Evolutionary conservation across 1,140 invertebrate species (phyloP).

Genomic region (Bombus turneri): DNA sequence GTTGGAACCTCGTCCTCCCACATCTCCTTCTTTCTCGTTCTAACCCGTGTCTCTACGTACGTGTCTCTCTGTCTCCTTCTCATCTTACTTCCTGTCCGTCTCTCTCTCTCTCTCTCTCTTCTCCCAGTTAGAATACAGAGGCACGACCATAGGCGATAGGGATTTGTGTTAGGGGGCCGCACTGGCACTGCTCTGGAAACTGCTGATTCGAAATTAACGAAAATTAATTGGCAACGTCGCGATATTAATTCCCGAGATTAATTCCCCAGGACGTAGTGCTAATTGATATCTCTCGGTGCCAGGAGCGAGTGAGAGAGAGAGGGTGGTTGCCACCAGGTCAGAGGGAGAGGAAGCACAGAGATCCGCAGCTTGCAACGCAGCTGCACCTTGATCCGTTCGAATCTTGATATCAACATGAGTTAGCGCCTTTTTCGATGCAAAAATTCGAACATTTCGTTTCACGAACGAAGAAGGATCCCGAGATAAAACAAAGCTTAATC

Average conservation of each 20-base stretch:
- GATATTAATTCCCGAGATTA: constrained; percentile 80
- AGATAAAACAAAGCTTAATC: too few relatives aligned
- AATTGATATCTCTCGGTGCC: constrained; percentile 74
- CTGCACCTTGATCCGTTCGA: constrained; percentile 44
- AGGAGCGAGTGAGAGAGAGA: constrained; percentile 57
- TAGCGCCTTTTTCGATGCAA: constrained; percentile 22
- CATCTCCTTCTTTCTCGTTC: not conserved
- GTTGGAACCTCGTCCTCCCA: constrained; percentile 8
- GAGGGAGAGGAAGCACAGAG: constrained; percentile 22
- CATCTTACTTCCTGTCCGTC: not conserved
- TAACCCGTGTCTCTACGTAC: constrained; percentile 20
- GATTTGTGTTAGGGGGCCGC: constrained; percentile 70
- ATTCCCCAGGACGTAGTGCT: constrained; percentile 75
- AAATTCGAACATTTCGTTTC: constrained; percentile 10
- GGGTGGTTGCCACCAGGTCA: not conserved
- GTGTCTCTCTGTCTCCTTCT: constrained; percentile 34
- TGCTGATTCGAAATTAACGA: constrained; percentile 81
- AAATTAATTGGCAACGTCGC: constrained; percentile 80
- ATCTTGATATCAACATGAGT: constrained; percentile 43
- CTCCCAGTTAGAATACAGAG: not conserved
- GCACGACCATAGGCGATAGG: constrained; percentile 55
- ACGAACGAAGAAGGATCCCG: too few relatives aligned
- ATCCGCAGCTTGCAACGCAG: constrained; percentile 53
- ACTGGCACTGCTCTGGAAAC: constrained; percentile 73
- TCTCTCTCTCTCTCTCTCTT: constrained; percentile 29